Percentiles rank a stretch among this genome's conserved stretches.
Evolutionary conservation across 2,113 vertebrate species (phyloP).

Genomic region (Ctenodactylus gundi): DNA sequence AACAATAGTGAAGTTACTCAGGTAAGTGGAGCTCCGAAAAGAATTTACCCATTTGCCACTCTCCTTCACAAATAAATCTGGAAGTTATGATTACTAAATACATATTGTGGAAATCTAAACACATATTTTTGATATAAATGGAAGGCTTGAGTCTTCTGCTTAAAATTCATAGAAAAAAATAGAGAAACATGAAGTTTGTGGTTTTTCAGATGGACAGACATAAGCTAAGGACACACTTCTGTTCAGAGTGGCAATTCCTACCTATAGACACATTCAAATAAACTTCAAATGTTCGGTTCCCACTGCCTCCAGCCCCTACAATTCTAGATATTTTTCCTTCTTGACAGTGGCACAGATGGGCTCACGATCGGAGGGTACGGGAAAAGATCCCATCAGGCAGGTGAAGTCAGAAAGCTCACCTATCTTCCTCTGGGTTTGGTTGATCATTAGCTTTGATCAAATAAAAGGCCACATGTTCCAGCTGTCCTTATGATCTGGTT

Average conservation of each 20-base stretch:
- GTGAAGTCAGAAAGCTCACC: slow-evolving; percentile 82
- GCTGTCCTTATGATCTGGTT: slow-evolving; percentile 84
- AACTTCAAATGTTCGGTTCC: slow-evolving; percentile 9
- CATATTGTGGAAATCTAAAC: not conserved
- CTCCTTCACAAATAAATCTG: slow-evolving; percentile 1
- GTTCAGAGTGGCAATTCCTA: not conserved
- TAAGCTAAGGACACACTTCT: not conserved
- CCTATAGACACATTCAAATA: not conserved
- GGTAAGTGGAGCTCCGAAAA: not conserved
- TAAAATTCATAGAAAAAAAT: not conserved
- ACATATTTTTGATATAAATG: not conserved
- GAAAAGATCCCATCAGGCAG: slow-evolving; percentile 81
- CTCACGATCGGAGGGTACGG: slow-evolving; percentile 73
- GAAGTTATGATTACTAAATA: not conserved
- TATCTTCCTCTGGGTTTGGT: slow-evolving; percentile 84
- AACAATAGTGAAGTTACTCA: not conserved
- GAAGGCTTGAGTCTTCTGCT: not conserved
- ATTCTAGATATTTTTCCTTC: slow-evolving; percentile 36
- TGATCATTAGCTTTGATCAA: slow-evolving; percentile 91
- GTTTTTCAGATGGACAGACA: not conserved
- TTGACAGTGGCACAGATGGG: slow-evolving; percentile 74
- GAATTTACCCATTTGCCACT: not conserved
- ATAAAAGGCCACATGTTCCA: slow-evolving; percentile 89
- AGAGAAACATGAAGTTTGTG: not conserved
- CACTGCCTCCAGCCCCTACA: slow-evolving; percentile 39